Conservation (phyloP, 2,113 vertebrate species). For the Pampusana beccarii region DNA sequence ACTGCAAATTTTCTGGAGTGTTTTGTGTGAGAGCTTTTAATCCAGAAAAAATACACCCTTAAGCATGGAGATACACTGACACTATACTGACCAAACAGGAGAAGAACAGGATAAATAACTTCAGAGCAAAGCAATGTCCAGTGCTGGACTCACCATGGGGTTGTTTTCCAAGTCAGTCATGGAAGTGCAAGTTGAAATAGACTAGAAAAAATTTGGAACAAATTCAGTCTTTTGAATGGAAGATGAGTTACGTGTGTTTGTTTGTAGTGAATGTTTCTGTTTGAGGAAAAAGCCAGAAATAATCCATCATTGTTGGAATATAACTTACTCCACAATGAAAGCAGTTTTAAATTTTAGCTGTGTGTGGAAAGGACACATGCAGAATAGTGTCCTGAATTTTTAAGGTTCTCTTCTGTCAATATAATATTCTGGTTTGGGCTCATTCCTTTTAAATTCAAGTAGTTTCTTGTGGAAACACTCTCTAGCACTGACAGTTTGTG, state of each 20-base stretch:
- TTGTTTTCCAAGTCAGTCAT: not conserved
- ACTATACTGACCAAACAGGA: not conserved
- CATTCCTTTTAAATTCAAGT: not conserved
- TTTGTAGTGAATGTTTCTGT: not conserved
- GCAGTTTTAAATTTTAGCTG: not conserved
- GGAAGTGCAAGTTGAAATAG: not conserved
- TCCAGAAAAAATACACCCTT: not conserved
- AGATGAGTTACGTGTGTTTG: not conserved
- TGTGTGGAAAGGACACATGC: not conserved
- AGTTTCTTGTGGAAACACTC: not conserved
- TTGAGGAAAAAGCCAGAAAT: not conserved
- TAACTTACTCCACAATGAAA: not conserved
- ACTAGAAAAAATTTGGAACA: not conserved
- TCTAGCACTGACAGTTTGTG: not conserved
- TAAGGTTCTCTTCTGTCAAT: not conserved
- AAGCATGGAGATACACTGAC: not conserved
- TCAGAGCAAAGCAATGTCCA: not conserved
- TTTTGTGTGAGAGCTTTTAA: slow-evolving; percentile 68
- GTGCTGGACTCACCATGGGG: not conserved
- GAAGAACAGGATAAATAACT: not conserved
- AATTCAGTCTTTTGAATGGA: not conserved
- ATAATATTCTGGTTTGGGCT: not conserved
- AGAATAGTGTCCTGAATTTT: not conserved
- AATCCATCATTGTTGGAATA: not conserved
- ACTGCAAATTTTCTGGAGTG: slow-evolving; percentile 62